phyloP scores from a whole-genome alignment of 2,888 invertebrate species.

The Leptothorax acervorum region DNA sequence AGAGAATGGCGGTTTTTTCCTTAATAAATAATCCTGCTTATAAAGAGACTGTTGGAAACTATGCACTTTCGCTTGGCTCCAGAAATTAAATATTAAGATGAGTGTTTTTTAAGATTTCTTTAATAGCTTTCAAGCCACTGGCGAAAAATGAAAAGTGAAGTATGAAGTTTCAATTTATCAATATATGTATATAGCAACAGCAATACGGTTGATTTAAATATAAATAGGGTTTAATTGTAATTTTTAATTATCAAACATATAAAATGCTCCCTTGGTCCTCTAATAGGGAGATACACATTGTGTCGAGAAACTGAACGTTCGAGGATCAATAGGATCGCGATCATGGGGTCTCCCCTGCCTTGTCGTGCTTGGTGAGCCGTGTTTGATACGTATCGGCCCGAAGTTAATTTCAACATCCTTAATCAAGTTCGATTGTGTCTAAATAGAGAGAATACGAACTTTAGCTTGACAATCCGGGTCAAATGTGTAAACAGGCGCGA shows the following conservation, averaged over 20 bases:
- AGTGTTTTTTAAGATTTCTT: not conserved
- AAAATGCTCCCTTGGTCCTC: not conserved
- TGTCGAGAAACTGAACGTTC: slow-evolving; percentile 24
- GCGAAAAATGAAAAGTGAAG: not conserved
- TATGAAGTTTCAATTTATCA: not conserved
- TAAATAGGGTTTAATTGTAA: not conserved
- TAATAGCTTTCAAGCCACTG: not conserved
- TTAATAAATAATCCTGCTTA: not conserved
- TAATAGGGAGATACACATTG: not conserved
- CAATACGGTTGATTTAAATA: not conserved
- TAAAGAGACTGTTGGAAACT: not conserved
- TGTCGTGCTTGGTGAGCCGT: slow-evolving; percentile 37
- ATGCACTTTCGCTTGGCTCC: not conserved
- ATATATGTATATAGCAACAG: not conserved
- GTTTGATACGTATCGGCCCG: slow-evolving; percentile 51
- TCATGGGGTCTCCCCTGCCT: slow-evolving; percentile 13
- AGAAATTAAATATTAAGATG: not conserved
- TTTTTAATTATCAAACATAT: not conserved
- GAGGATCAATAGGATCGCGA: slow-evolving; percentile 50
- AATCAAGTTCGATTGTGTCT: slow-evolving; percentile 72
- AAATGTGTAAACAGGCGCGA: slow-evolving; percentile 75
- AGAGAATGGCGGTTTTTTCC: slow-evolving; percentile 13
- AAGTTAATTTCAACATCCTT: slow-evolving; percentile 73
- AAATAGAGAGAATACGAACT: slow-evolving; percentile 66
- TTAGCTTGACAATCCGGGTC: slow-evolving; percentile 72